A percentile compares a stretch with the other conserved stretches of the same genome.
Evolutionary conservation across 2,888 invertebrate species (phyloP).

Genomic region (Aphelenchoides bicaudatus): DNA sequence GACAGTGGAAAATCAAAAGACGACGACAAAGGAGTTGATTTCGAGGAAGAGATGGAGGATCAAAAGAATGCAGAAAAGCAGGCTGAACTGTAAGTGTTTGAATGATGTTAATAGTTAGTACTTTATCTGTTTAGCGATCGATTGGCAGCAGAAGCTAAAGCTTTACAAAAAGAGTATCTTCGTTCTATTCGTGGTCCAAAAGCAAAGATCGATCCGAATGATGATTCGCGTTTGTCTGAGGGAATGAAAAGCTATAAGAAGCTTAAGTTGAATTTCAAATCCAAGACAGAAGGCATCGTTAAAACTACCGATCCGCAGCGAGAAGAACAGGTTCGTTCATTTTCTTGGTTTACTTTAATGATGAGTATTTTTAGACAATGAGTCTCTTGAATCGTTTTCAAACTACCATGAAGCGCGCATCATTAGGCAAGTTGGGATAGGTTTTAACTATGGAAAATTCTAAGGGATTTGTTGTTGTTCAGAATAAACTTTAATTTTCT

Average conservation of each 20-base stretch:
- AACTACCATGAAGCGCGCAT: slow-evolving; percentile 55
- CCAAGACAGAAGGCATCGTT: slow-evolving; percentile 43
- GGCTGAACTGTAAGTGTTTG: background rate
- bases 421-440: no score
- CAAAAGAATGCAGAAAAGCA: slow-evolving; percentile 27
- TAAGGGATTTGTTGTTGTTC: no score
- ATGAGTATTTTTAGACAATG: slow-evolving; percentile 69
- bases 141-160: slow-evolving; percentile 26
- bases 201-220: slow-evolving; percentile 49
- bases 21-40: slow-evolving; percentile 33
- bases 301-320: slow-evolving; percentile 48
- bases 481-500: no score
- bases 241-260: slow-evolving; percentile 50
- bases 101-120: slow-evolving; percentile 10
- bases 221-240: slow-evolving; percentile 38
- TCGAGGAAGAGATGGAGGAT: slow-evolving; percentile 29
- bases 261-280: slow-evolving; percentile 48
- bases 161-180: slow-evolving; percentile 54
- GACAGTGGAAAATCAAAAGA: slow-evolving; percentile 25
- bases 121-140: slow-evolving; percentile 24
- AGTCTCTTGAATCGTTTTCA: slow-evolving; percentile 78
- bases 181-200: slow-evolving; percentile 53
- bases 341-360: background rate
- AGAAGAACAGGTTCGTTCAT: slow-evolving; percentile 41
- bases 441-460: no score